A percentile compares a stretch with the other conserved stretches of the same genome.
phyloP scores from a whole-genome alignment of 2,888 invertebrate species.

The Agrochola macilenta region DNA sequence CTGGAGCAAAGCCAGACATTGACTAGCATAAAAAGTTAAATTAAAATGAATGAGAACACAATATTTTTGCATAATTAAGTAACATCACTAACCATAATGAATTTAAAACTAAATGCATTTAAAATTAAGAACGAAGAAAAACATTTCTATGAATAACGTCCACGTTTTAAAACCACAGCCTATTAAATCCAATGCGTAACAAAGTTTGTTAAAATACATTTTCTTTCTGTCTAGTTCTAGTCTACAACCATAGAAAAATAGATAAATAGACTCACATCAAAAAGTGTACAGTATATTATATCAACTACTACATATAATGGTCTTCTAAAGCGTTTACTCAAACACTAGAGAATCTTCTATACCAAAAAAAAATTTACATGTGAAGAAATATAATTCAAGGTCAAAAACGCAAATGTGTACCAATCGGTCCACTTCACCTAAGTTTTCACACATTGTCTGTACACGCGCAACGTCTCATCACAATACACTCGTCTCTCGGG shows the following conservation, averaged over 20 bases:
- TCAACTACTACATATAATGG: constrained; percentile 53
- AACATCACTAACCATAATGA: constrained; percentile 58
- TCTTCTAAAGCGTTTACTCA: constrained; percentile 48
- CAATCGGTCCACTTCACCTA: neutral
- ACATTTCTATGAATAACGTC: constrained; percentile 17
- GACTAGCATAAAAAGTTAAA: constrained; percentile 56
- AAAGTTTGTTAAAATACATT: constrained; percentile 55
- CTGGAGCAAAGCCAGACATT: constrained; percentile 54
- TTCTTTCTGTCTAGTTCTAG: constrained; percentile 65
- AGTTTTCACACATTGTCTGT: neutral
- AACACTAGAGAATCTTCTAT: constrained; percentile 44
- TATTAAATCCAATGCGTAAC: constrained; percentile 57
- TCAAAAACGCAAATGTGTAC: neutral
- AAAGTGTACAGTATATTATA: constrained; percentile 78
- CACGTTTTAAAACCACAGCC: constrained; percentile 59
- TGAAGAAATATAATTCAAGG: constrained; percentile 11
- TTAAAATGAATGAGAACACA: constrained; percentile 41
- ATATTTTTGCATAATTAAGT: constrained; percentile 43
- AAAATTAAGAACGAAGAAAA: constrained; percentile 8
- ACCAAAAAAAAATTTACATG: neutral
- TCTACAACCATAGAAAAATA: constrained; percentile 79
- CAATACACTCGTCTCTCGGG: neutral
- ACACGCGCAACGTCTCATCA: neutral
- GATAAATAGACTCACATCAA: constrained; percentile 79
- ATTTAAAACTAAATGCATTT: constrained; percentile 34